Base-by-base conservation (phyloP, 2,888 invertebrate genomes). In the Axea sp. region DNA sequence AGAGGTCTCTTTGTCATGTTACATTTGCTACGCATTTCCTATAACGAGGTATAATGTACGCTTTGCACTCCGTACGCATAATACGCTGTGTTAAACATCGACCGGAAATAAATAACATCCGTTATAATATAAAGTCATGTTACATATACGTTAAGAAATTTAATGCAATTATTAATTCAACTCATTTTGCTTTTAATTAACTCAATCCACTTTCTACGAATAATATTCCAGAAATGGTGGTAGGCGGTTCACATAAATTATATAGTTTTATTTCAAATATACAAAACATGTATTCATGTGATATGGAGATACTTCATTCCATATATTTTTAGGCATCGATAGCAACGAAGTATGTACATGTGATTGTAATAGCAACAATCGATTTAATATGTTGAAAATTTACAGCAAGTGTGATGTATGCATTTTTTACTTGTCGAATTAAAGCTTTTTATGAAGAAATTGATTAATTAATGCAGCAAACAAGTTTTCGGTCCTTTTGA, bases 41-140 rank as follows among this genome's bases (percentile, higher is more conserved):
- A 47, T 15, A 55, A 47, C 6, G 1, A 35, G 14, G 47, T 19
- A 33, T 22, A 31, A 7, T n/a, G 30, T 45, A 47, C 62, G 35
- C 51, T 45, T 62, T 37, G 17, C 39, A 26, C 53, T 7, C 24
- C 31, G 19, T 39, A 53, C 60, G 60, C 53, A 60, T 53, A 69
- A 60, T 37, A 60, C 51, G 45, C 51, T 9, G 35, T 24, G 68
- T 60, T 60, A 45, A 60, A 69, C 60, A 69, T 53, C 45, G 45
- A 19, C 60, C 51, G 69, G 69, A 69, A 69, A 53, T 45, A 69
- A 69, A 60, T 69, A 31, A 41, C 71, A 47, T 71, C 55, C 71
- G 55, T 71, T 62, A 57, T 72, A 57, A 49, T 17, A 15, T 22
- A 28, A 57, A 64, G 35, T 57, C 64, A 43, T 35, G 62, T 64